Percentiles rank a stretch among this genome's conserved stretches.
These are phyloP conservation scores for Tetrao urogallus DNA, from an alignment of 2,113 vertebrate genomes.

Conservation along the genomic window DNA sequence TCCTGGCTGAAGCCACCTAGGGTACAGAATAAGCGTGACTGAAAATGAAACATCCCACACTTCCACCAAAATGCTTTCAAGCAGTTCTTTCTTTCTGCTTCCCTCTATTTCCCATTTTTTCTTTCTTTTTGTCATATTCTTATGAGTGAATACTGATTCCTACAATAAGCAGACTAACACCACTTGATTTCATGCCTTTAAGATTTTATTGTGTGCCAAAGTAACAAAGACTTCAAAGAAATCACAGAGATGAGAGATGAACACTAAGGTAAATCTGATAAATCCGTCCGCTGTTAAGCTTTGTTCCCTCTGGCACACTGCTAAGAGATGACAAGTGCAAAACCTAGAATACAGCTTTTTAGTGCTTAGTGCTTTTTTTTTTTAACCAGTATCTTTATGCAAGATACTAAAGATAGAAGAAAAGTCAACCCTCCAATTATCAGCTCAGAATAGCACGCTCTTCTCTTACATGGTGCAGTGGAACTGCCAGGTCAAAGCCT, in stretches of 20 bases:
- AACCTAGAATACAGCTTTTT: neutral
- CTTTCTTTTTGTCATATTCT: neutral
- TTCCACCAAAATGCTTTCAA: neutral
- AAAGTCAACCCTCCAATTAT: neutral
- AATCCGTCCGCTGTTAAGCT: neutral
- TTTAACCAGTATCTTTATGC: neutral
- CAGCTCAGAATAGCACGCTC: neutral
- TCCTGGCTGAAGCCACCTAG: constrained; percentile 87
- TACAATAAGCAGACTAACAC: neutral
- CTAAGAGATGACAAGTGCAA: neutral
- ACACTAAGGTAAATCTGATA: neutral
- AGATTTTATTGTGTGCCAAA: neutral
- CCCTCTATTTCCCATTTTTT: neutral
- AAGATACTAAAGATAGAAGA: neutral
- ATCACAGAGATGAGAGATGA: neutral
- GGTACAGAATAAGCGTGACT: neutral
- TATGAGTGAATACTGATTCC: neutral
- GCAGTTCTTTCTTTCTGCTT: neutral
- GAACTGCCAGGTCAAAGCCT: no score
- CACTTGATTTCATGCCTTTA: neutral
- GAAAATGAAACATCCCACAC: neutral
- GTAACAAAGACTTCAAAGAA: neutral
- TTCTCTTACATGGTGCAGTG: no score
- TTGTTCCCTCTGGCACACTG: neutral
- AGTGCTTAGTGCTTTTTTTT: neutral